Evolutionary conservation across 2,888 invertebrate genomes (phyloP), one percentile per base, ranked within the genome.

Genomic region (Trichogramma evanescens): DNA sequence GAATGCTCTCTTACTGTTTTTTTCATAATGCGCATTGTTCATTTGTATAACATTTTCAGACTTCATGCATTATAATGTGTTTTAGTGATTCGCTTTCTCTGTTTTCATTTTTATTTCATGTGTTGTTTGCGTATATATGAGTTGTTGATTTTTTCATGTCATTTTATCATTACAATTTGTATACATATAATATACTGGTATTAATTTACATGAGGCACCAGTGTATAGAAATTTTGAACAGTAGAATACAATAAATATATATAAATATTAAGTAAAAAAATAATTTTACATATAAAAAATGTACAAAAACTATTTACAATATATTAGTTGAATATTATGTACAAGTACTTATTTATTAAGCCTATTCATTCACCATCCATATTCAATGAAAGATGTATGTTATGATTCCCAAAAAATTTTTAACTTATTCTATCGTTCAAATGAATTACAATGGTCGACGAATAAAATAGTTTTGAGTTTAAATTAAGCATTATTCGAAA

Each of bases 161-260:
- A 43, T 48, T 8, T n/a, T 10, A 42, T 48, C 13, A 50, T 50
- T 50, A 10, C 43, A 45, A 44, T 43, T 10, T 26, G 10, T 52
- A n/a, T 49, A n/a, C 10, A 43, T 51, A 51, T 40, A 38, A n/a
- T 61, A 51, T 61, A 54, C 51, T 54, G 54, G 61, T 61, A 61
- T 44, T 42, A 48, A 10, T 26, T 40, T 38, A 41, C 49, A 26
- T 8, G 50, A 57, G 41, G 61, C 42, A 61, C 51, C 48, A 55
- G 38, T 61, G 54, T 61, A 58, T 40, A 8, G 38, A 56, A 57
- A 50, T 54, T 13, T 8, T 13, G 2, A 43, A 4, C 10, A 8
- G 39, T 26, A 26, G 49, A 52, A 13, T 41, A 53, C n/a, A 43
- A 40, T 51, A 56, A 39, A n/a, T n/a, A 42, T n/a, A 41, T 6